A percentile compares a stretch with the other conserved stretches of the same genome.
phyloP scores from a whole-genome alignment of 2,113 vertebrate genomes.

The Phocoena sinus region DNA sequence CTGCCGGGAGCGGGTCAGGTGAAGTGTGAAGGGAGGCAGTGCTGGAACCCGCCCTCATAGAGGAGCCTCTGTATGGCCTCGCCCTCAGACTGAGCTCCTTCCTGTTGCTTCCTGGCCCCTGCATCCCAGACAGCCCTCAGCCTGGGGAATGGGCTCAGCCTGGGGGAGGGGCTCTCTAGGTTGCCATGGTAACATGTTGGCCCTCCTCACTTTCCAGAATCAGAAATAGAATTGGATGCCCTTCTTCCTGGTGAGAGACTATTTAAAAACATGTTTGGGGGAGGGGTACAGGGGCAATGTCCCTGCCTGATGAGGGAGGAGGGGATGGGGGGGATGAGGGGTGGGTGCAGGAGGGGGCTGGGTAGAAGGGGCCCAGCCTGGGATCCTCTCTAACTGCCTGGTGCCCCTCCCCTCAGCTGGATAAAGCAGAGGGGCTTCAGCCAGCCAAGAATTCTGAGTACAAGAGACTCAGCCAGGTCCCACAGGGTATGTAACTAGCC shows the following conservation, averaged over 20 bases:
- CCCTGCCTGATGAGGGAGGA: background rate
- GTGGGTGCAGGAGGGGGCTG: background rate
- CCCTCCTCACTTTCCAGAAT: slow-evolving; percentile 70
- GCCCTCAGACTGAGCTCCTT: background rate
- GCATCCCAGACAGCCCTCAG: background rate
- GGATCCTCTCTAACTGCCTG: background rate
- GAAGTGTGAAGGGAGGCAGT: background rate
- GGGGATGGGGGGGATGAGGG: too few species aligned
- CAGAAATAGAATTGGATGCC: slow-evolving; percentile 75
- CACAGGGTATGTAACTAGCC: background rate
- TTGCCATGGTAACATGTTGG: slow-evolving; percentile 65
- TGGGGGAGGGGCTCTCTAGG: slow-evolving; percentile 58
- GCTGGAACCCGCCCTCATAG: background rate
- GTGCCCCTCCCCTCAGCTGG: background rate
- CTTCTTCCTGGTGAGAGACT: slow-evolving; percentile 71
- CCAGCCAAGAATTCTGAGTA: background rate
- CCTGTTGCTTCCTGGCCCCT: background rate
- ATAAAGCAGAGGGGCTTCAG: background rate
- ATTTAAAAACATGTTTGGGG: slow-evolving; percentile 67
- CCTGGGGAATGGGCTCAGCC: slow-evolving; percentile 72
- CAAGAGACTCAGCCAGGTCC: background rate
- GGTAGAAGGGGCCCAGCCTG: background rate
- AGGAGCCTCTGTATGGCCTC: background rate
- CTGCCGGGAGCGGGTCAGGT: background rate
- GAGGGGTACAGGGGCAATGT: background rate